Evolutionary conservation across 1,140 invertebrate genomes (phyloP), one percentile per base, ranked within the genome.

Genomic region (Bradysia coprophila): DNA sequence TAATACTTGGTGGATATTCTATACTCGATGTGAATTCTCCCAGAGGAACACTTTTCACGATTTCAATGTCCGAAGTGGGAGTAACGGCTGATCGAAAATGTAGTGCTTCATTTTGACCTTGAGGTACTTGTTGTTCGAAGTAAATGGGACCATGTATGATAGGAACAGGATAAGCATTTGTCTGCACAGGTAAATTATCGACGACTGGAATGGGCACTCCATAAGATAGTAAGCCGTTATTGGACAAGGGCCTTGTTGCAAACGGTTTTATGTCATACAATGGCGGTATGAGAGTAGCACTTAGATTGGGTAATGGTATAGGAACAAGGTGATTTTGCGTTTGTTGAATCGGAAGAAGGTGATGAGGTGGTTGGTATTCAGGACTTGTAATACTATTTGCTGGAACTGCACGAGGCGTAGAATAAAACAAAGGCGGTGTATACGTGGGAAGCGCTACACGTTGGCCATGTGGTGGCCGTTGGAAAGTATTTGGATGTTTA

Each of bases 21-120:
- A 78, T 60, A 15, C 71, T 69, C 31, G 75, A 71, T 11, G 72
- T 62, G 51, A 66, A 76, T 48, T 76, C 73, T 13, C 65, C 69
- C 22, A 76, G 42, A 37, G 71, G 67, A 41, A 76, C 59, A 54
- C 74, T 76, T 46, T 71, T 66, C 34, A 66, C 57, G 23, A 76
- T 63, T 47, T 73, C 63, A 38, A 75, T 8, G 33, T 51, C 37
- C 38, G 44, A 32, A 39, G 41, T 43, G 18, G 44, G 33, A 42
- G 23, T 36, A 45, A 53, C 13, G 47, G 18, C 41, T 48, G 44
- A 36, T 48, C 41, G 5, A 36, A 10, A n/a, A 46, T 9, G n/a
- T 2, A 34, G 16, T 45, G 44, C 19, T 46, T 41, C 21, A 45
- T 46, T 21, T 33, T 16, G 19, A 8, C 6, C 6, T 28, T 6